Percentiles rank a stretch among this genome's conserved stretches.
Evolutionary conservation across 2,113 vertebrate species (phyloP).

Genomic region (Ophiodon elongatus): DNA sequence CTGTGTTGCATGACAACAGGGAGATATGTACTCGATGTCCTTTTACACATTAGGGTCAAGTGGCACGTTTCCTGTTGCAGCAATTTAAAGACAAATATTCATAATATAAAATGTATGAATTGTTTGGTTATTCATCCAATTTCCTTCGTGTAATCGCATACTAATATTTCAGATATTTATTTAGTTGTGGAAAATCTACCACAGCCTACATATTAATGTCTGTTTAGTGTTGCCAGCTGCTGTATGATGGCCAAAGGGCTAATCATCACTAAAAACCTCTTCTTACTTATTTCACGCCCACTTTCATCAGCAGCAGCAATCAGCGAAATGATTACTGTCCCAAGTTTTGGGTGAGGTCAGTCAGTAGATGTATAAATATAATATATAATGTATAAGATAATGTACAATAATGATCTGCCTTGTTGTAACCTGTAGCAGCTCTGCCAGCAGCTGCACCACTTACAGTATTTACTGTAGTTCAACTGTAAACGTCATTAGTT

Average conservation of each 20-base stretch:
- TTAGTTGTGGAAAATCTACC: too few relatives aligned
- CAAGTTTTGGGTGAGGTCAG: not conserved
- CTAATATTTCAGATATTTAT: not conserved
- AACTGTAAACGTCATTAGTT: not conserved
- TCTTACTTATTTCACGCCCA: not conserved
- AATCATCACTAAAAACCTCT: not conserved
- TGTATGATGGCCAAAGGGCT: not conserved
- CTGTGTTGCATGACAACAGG: conserved; percentile 58
- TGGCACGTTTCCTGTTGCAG: not conserved
- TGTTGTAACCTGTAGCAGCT: not conserved
- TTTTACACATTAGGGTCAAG: conserved; percentile 25
- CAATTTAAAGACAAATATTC: not conserved
- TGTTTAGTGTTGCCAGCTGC: not conserved
- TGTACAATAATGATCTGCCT: not conserved
- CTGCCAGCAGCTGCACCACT: not conserved
- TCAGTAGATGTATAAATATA: not conserved
- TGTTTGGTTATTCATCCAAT: not conserved
- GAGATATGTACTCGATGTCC: conserved; percentile 21
- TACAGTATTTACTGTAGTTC: not conserved
- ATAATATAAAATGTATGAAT: not conserved
- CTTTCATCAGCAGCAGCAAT: not conserved
- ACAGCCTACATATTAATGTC: not conserved
- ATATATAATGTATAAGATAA: not conserved
- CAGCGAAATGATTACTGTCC: not conserved
- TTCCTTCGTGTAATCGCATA: not conserved